These are phyloP conservation scores for Forbesichthys papilliferus DNA, from an alignment of 2,113 vertebrate genomes.

Conservation along the genomic window DNA sequence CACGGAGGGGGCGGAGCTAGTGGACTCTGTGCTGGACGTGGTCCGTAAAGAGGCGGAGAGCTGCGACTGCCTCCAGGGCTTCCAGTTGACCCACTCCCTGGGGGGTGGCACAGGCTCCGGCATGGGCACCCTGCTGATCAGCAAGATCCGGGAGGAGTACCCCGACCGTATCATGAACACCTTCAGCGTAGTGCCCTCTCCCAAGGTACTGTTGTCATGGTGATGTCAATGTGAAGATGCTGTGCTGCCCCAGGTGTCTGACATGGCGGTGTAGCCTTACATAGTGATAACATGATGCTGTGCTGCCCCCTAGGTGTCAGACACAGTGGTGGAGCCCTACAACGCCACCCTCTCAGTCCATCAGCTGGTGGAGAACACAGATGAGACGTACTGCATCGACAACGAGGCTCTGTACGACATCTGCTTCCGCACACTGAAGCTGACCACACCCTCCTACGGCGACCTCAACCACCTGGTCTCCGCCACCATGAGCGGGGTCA, in stretches of 20 bases:
- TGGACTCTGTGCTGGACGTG: constrained; percentile 85
- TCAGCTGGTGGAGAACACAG: constrained; percentile 91
- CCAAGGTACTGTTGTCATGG: constrained; percentile 63
- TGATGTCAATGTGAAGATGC: background rate
- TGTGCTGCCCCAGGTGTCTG: background rate
- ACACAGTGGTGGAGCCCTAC: constrained; percentile 90
- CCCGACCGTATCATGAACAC: constrained; percentile 89
- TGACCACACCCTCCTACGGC: constrained; percentile 86
- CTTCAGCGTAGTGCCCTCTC: constrained; percentile 85
- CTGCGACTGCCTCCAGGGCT: constrained; percentile 87
- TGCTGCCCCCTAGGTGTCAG: constrained; percentile 71
- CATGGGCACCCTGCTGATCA: constrained; percentile 86
- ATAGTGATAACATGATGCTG: background rate
- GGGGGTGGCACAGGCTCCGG: constrained; percentile 85
- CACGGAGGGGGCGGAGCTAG: constrained; percentile 84
- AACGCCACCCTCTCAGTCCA: constrained; percentile 88
- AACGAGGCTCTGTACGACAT: constrained; percentile 92
- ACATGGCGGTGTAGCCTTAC: background rate
- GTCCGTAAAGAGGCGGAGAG: constrained; percentile 86
- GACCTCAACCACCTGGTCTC: constrained; percentile 92
- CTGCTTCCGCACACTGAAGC: constrained; percentile 91
- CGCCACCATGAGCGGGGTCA: constrained; percentile 90
- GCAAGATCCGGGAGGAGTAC: constrained; percentile 87
- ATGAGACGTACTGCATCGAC: constrained; percentile 92
- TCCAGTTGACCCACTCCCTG: constrained; percentile 87